Evolutionary conservation across 2,113 vertebrate species (phyloP), one percentile per base, ranked within the genome.

Genomic region (Phrynosoma blainvillii): DNA sequence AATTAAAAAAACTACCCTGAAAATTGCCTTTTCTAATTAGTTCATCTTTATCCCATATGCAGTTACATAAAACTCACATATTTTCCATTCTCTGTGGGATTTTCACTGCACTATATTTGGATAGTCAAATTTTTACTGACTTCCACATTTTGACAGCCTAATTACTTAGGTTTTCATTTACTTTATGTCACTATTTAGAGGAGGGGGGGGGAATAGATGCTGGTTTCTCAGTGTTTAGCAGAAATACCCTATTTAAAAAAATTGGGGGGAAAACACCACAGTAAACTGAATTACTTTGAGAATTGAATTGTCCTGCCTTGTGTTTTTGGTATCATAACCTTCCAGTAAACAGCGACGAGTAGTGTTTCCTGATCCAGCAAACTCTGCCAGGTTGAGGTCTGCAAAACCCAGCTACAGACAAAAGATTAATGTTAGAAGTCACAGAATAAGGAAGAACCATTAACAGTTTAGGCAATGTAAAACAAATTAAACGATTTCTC

Each of bases 221-320:
- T 6, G 7, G 27, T 13, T 42, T 85, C 74, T 32, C n/a, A 30
- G 40, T 25, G 16, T 36, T 89, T 70, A 77, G 62, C 5, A 77
- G 6, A 82, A 77, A 77, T 62, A 62, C 8, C 30, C 25, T 36
- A 7, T 82, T 82, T 20, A 71, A 82, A 77, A 87, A 85, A 84
- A 84, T 4, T 20, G 79, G 12, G 68, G 87, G 71, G 20, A 36
- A 82, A 90, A 92, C 78, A 65, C 1, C 1, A 59, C 56, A 59
- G 7, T 47, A 47, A 47, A 47, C 5, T 47, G 84, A 91, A 80
- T 95, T 92, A 99, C 99, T 98, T 99, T 99, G 86, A 99, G 98
- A 94, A 99, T 99, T 83, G 99, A 99, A 95, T 99, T 99, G 93
- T 99, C 99, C 91, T 99, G 99, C 91, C 99, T 97, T 89, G 97